Conservation (phyloP, 2,113 vertebrate species). For the Mus musculus region DNA sequence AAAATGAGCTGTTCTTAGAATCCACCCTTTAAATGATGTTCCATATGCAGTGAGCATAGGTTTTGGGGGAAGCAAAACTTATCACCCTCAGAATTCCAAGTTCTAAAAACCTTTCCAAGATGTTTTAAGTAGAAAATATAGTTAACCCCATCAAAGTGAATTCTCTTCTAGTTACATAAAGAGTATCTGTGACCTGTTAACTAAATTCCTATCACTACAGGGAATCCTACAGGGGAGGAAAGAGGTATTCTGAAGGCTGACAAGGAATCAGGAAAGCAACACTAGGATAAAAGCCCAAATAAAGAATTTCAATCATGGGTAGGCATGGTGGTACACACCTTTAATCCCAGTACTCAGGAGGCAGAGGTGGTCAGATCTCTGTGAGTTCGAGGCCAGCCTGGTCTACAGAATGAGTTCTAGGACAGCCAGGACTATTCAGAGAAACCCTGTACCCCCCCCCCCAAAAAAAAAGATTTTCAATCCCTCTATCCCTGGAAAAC, state of each 20-base stretch:
- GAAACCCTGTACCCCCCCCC: no score
- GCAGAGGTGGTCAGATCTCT: no score
- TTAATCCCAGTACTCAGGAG: no score
- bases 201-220: background rate
- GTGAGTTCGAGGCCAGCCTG: no score
- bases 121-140: background rate
- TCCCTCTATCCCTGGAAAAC: background rate
- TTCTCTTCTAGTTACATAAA: background rate
- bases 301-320: background rate
- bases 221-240: background rate
- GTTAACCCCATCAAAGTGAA: background rate
- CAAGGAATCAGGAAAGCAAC: background rate
- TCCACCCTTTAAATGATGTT: conserved; percentile 17
- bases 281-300: background rate
- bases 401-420: no score
- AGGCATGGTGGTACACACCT: no score
- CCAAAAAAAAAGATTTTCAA: no score
- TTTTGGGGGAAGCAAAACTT: background rate
- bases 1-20: background rate
- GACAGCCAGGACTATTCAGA: no score
- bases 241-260: background rate
- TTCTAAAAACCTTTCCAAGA: background rate
- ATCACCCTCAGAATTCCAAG: background rate
- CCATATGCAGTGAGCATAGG: background rate
- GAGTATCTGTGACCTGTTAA: background rate